phyloP scores from a whole-genome alignment of 2,888 invertebrate species.

The Calameuta pallipes region DNA sequence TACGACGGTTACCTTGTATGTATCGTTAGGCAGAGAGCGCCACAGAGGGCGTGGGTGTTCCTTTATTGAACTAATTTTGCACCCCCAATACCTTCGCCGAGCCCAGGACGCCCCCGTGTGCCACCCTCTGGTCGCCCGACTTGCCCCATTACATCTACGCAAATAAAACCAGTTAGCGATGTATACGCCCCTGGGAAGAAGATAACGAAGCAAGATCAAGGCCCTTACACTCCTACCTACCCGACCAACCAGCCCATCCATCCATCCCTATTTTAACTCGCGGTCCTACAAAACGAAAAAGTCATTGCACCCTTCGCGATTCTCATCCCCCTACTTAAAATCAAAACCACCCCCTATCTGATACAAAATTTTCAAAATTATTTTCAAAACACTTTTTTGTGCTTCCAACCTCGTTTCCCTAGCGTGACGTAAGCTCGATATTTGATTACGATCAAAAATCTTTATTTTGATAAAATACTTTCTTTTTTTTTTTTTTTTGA shows the following conservation, averaged over 20 bases:
- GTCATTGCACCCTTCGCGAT: too few relatives aligned
- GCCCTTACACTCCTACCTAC: background rate
- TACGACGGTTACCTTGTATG: background rate
- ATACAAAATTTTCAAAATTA: too few relatives aligned
- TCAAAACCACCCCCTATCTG: too few relatives aligned
- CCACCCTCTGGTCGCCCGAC: slow-evolving; percentile 43
- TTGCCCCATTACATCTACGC: slow-evolving; percentile 56
- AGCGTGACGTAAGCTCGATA: too few relatives aligned
- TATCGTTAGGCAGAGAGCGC: slow-evolving; percentile 29
- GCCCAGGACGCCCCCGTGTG: slow-evolving; percentile 15
- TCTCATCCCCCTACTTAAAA: too few relatives aligned
- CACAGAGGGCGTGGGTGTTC: slow-evolving; percentile 55
- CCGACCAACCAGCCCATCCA: background rate
- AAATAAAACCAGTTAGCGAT: slow-evolving; percentile 54
- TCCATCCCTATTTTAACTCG: background rate
- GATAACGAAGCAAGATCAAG: slow-evolving; percentile 9
- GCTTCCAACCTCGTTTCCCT: too few relatives aligned
- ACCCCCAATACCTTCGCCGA: slow-evolving; percentile 43
- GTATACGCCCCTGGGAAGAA: slow-evolving; percentile 2
- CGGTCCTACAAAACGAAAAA: background rate
- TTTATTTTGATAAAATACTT: too few relatives aligned
- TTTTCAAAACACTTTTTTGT: too few relatives aligned
- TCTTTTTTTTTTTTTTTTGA: too few relatives aligned
- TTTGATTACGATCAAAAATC: too few relatives aligned
- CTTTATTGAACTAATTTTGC: slow-evolving; percentile 61